Evolutionary conservation across 2,113 vertebrate species (phyloP).

Genomic region (Thinocorus orbignyianus): DNA sequence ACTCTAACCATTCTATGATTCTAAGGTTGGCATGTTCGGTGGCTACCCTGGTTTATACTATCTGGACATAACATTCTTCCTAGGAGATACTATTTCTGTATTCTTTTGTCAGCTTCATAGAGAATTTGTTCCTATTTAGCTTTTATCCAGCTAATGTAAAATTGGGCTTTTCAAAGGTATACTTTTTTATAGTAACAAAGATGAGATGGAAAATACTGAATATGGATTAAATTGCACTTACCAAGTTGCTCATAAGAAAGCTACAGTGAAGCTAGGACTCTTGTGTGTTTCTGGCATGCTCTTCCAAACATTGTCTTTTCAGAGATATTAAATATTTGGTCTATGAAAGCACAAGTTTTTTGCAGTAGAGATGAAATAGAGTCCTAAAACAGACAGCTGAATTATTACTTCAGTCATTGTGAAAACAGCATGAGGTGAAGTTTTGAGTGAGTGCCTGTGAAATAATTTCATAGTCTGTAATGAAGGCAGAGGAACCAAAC

Average conservation of each 20-base stretch:
- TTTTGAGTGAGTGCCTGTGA: conserved; percentile 18
- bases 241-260: not conserved
- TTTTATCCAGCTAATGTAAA: not conserved
- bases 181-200: not conserved
- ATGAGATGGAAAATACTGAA: not conserved
- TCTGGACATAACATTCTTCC: not conserved
- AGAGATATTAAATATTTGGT: not conserved
- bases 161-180: not conserved
- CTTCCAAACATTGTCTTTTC: not conserved
- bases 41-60: not conserved
- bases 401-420: conserved; percentile 32
- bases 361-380: not conserved
- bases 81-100: not conserved
- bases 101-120: not conserved
- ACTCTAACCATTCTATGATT: too few relatives aligned
- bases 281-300: not conserved
- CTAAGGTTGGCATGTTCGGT: not conserved
- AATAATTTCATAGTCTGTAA: not conserved
- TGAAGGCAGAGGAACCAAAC: conserved; percentile 27
- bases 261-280: not conserved
- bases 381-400: conserved; percentile 22
- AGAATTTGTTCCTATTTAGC: not conserved
- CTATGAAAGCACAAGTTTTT: not conserved
- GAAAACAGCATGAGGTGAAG: conserved; percentile 18
- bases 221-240: not conserved